These are phyloP conservation scores for Drosophila takahashii DNA, from an alignment of 1,140 invertebrate species.

Conservation along the genomic window DNA sequence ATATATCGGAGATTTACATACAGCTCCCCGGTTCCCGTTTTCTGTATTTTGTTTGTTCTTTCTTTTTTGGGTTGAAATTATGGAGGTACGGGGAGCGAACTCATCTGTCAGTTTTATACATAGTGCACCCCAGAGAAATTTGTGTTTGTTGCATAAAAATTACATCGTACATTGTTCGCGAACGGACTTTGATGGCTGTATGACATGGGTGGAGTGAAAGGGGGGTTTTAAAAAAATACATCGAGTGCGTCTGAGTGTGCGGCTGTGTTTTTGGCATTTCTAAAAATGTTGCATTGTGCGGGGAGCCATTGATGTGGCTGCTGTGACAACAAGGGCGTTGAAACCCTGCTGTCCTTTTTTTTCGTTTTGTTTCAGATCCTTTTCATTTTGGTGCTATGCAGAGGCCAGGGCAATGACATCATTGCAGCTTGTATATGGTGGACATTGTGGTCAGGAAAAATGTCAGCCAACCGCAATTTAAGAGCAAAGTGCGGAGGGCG, in stretches of 20 bases:
- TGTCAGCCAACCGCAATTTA: slow-evolving; percentile 34
- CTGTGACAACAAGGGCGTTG: slow-evolving; percentile 65
- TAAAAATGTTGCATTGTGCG: slow-evolving; percentile 62
- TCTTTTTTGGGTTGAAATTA: neutral
- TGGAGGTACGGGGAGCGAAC: slow-evolving; percentile 35
- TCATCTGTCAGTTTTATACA: slow-evolving; percentile 82
- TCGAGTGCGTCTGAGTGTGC: slow-evolving; percentile 55
- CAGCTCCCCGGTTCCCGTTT: slow-evolving; percentile 2
- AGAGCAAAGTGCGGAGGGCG: slow-evolving; percentile 2
- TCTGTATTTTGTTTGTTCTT: slow-evolving; percentile 45
- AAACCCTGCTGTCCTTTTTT: slow-evolving; percentile 51
- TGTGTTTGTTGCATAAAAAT: slow-evolving; percentile 81
- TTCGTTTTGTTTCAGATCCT: slow-evolving; percentile 8
- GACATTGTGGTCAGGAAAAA: slow-evolving; percentile 41
- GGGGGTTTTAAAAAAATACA: slow-evolving; percentile 1
- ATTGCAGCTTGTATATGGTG: slow-evolving; percentile 57
- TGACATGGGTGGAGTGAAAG: slow-evolving; percentile 41
- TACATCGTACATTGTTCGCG: slow-evolving; percentile 75
- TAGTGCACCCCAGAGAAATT: slow-evolving; percentile 79
- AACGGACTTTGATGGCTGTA: slow-evolving; percentile 71
- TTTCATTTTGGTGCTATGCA: neutral
- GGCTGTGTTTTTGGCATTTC: slow-evolving; percentile 73
- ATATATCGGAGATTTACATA: slow-evolving; percentile 38
- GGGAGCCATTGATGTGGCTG: slow-evolving; percentile 77
- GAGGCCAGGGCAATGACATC: slow-evolving; percentile 59